Percentiles rank a stretch among this genome's conserved stretches.
These are phyloP conservation scores for Aphidius ervi DNA, from an alignment of 1,140 invertebrate genomes.

Conservation along the genomic window DNA sequence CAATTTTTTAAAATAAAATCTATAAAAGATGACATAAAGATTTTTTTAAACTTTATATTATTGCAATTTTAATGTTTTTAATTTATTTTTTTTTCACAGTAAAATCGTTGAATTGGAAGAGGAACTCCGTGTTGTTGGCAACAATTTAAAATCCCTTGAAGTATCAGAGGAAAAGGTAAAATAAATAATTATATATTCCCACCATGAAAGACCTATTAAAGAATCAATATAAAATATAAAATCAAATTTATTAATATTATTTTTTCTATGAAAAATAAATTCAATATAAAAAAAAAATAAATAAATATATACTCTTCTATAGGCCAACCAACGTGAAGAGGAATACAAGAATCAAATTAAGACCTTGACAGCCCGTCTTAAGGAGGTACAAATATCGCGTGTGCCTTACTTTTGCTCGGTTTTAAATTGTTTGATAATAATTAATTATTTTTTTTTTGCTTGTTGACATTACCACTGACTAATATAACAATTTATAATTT, in stretches of 20 bases:
- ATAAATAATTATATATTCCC: conserved; percentile 11
- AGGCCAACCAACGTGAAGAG: conserved; percentile 99
- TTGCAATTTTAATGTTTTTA: background rate
- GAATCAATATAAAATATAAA: background rate
- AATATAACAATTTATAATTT: conserved; percentile 7
- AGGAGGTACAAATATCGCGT: conserved; percentile 80
- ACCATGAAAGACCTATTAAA: background rate
- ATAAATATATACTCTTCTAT: conserved; percentile 38
- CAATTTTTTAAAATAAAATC: background rate
- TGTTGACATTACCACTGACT: conserved; percentile 21
- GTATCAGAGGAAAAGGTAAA: conserved; percentile 99
- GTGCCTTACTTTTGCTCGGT: conserved; percentile 40
- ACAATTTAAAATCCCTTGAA: conserved; percentile 99
- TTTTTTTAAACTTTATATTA: conserved; percentile 2
- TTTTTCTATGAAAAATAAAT: background rate
- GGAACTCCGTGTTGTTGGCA: conserved; percentile 97
- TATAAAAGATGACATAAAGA: conserved; percentile 3
- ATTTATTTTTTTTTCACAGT: conserved; percentile 63
- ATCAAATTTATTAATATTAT: conserved; percentile 7
- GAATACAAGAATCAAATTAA: conserved; percentile 99
- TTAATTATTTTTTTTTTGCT: conserved; percentile 22
- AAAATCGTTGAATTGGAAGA: conserved; percentile 99
- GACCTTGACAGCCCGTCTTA: conserved; percentile 96
- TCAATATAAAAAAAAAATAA: conserved; percentile 7
- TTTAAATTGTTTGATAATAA: conserved; percentile 26